Base-by-base conservation (phyloP, 2,797 vertebrate species). In the Gephyroberyx darwinii region DNA sequence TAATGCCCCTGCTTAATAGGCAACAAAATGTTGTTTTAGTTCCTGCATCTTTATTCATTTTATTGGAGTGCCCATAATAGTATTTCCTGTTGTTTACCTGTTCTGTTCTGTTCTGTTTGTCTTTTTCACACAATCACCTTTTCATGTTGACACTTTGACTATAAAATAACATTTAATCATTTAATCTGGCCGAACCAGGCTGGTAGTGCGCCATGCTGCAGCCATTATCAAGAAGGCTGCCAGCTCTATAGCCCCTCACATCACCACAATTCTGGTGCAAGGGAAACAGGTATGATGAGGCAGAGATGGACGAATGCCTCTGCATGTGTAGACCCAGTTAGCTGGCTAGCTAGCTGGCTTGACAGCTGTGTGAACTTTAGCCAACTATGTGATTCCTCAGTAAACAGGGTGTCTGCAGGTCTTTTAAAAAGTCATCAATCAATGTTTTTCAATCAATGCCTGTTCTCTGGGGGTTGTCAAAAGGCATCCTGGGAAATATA, bases 181-280 rank as follows among this genome's bases (percentile, higher is more conserved):
- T 53, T 64, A 84, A 88, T 89, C 33, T 86, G 90, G 77, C 55
- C 16, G 22, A 75, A 82, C 74, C 92, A 99, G 98, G 98, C 92
- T 96, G 95, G 95, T 93, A 88, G 95, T 99, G 73, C 97, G 97
- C 85, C 94, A 94, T 45, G 91, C 95, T 85, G 98, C 97, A 77
- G 95, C 94, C 78, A 94, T 95, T 93, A 93, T 90, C 87, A 94
- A 96, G 96, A 97, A 94, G 95, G 94, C 94, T 85, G 95, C 96
- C 91, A 93, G 96, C 92, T 97, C 96, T 94, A 96, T 99, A 94
- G 95, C 96, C 76, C 96, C 97, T 81, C 96, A 98, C 93, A 95
- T 99, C 93, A 99, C 98, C 86, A 96, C 97, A 82, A 92, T 98
- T 84, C 92, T 99, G 95, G 98, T 99, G 93, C 94, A 97, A 84